These are phyloP conservation scores for Antechinus stuartii DNA, from an alignment of 2,113 vertebrate species.

Conservation along the genomic window DNA sequence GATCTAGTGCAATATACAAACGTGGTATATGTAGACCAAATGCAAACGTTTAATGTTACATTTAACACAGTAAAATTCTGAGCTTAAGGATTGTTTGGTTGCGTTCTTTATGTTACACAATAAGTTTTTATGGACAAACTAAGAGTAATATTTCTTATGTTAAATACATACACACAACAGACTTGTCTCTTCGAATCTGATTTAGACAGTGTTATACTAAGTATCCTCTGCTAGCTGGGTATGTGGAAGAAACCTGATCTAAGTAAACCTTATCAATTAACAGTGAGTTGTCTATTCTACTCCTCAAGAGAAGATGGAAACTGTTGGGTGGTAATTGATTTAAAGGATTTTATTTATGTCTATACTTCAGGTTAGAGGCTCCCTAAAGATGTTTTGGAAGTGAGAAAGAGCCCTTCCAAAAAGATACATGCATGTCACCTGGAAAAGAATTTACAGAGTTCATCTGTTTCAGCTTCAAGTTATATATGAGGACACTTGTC, in stretches of 20 bases:
- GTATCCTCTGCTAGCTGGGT: constrained; percentile 53
- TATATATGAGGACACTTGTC: constrained; percentile 19
- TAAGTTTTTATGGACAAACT: constrained; percentile 6
- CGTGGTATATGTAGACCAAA: constrained; percentile 28
- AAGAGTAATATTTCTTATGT: constrained; percentile 49
- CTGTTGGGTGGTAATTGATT: background rate
- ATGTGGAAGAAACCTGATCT: constrained; percentile 61
- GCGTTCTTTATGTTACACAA: constrained; percentile 10
- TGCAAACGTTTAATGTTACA: constrained; percentile 8
- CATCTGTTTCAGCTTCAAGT: constrained; percentile 24
- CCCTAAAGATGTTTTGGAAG: background rate
- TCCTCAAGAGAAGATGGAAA: background rate
- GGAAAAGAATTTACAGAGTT: background rate
- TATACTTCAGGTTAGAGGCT: background rate
- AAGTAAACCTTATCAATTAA: constrained; percentile 16
- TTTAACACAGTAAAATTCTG: constrained; percentile 37
- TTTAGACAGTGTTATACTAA: constrained; percentile 53
- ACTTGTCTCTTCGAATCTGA: constrained; percentile 63
- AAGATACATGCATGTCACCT: constrained; percentile 41
- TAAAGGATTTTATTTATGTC: background rate
- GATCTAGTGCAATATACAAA: constrained; percentile 23
- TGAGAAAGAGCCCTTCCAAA: constrained; percentile 37
- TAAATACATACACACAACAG: constrained; percentile 62
- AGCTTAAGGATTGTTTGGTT: constrained; percentile 34
- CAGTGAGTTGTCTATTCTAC: background rate